A percentile compares a stretch with the other conserved stretches of the same genome.
phyloP scores from a whole-genome alignment of 2,797 vertebrate genomes.

The Chloroceryle amazona region DNA sequence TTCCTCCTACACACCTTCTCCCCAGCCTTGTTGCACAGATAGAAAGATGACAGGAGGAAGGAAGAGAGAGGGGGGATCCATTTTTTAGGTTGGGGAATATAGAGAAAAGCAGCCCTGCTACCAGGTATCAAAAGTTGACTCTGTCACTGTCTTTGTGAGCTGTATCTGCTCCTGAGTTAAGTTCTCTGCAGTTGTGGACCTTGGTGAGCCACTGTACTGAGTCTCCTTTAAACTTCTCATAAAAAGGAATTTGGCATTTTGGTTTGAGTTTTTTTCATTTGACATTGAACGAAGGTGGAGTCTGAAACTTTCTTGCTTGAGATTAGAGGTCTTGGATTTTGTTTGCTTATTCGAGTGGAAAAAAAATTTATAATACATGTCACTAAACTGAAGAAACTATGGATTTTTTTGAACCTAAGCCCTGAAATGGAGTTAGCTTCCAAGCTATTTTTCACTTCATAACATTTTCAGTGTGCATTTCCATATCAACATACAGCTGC shows the following conservation, averaged over 20 bases:
- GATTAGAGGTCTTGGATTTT: not conserved
- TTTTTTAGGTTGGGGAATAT: not conserved
- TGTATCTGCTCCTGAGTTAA: not conserved
- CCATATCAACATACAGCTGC: not conserved
- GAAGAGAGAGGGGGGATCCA: not conserved
- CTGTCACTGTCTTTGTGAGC: not conserved
- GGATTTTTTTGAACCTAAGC: not conserved
- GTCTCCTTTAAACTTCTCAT: not conserved
- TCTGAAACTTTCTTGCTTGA: not conserved
- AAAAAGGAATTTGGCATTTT: not conserved
- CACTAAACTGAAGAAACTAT: not conserved
- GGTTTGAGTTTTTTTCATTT: not conserved
- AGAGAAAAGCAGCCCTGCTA: not conserved
- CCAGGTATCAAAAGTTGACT: not conserved
- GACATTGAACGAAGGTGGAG: not conserved
- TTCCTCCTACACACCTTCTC: not conserved
- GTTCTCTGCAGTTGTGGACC: not conserved
- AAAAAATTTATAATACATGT: not conserved
- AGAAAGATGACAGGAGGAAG: not conserved
- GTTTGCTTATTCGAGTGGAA: not conserved
- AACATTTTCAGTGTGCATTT: not conserved
- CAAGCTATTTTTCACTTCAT: not conserved
- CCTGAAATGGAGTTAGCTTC: not conserved
- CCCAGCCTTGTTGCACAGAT: not conserved
- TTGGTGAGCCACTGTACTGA: accelerated